Base-by-base conservation (phyloP, 2,797 vertebrate genomes). In the Sarcoramphus papa region DNA sequence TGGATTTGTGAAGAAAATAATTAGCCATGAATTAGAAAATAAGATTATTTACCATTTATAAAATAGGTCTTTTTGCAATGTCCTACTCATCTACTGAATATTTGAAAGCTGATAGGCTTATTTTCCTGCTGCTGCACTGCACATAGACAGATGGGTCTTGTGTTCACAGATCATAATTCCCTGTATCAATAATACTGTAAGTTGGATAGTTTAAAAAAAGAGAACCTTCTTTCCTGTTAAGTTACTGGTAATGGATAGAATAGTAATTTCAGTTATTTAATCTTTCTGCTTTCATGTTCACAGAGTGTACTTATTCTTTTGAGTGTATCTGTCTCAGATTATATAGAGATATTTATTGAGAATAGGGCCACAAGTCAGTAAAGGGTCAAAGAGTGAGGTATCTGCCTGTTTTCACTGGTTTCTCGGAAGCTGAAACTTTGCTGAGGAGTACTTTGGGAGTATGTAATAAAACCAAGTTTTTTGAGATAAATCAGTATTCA, bases 171-270 rank as follows among this genome's bases (percentile, higher is more conserved):
- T 22, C 14, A 28, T 59, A 68, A 47, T 25, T 70, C 20, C 10
- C 12, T 0, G 0, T 40, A 62, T 23, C 12, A 64, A 37, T 40
- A 56, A 28, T 48, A 41, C 2, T 0, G 0, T 54, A 48, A n/a
- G 0, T 48, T 62, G 4, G 9, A 14, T 67, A 62, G 20, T n/a
- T 76, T 43, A 7, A 51, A 75, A 69, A 63, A 41, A 50, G 8
- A 79, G 1, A 51, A 47, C 3, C 8, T 37, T 45, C 22, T 74
- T 54, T 59, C 12, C 33, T 50, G 1, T 72, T 72, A 54, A 72
- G 21, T 27, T 76, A 16, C 40, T 21, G 28, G 2, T 85, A 59
- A 50, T 43, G 48, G 9, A 20, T 12, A 57, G 17, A 81, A 53
- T 22, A 63, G 2, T n/a, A 37, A 72, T 75, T 70, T 85, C 7